Evolutionary conservation across 2,797 vertebrate species (phyloP).

Genomic region (Champsocephalus gunnari): DNA sequence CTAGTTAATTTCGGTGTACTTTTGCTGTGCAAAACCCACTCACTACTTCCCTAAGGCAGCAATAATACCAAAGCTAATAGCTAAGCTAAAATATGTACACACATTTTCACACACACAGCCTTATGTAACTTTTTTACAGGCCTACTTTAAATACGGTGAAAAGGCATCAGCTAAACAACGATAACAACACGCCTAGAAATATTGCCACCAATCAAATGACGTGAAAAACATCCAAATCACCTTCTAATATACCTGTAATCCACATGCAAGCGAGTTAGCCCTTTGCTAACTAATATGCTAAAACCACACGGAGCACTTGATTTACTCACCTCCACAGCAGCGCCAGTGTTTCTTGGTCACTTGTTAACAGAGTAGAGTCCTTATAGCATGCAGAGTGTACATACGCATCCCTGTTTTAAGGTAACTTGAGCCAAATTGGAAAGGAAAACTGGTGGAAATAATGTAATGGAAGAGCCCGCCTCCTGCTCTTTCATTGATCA

Average conservation of each 20-base stretch:
- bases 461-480: not conserved
- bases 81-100: conserved; percentile 34
- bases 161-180: not conserved
- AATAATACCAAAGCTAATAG: conserved; percentile 49
- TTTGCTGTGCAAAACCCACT: conserved; percentile 40
- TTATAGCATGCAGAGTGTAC: no score
- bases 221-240: no score
- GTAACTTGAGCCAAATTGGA: no score
- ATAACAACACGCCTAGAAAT: no score
- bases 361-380: no score
- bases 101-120: conserved; percentile 2
- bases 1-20: conserved; percentile 55
- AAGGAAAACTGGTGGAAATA: no score
- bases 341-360: no score
- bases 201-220: no score
- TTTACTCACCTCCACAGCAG: not conserved
- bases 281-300: no score
- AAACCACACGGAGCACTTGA: not conserved
- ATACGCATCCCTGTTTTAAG: no score
- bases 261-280: no score
- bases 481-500: not conserved
- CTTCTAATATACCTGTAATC: no score
- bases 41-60: conserved; percentile 48
- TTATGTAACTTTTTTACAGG: not conserved
- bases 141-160: conserved; percentile 29